Conservation (phyloP, 2,888 invertebrate genomes). For the Nipponacmea schrenckii region DNA sequence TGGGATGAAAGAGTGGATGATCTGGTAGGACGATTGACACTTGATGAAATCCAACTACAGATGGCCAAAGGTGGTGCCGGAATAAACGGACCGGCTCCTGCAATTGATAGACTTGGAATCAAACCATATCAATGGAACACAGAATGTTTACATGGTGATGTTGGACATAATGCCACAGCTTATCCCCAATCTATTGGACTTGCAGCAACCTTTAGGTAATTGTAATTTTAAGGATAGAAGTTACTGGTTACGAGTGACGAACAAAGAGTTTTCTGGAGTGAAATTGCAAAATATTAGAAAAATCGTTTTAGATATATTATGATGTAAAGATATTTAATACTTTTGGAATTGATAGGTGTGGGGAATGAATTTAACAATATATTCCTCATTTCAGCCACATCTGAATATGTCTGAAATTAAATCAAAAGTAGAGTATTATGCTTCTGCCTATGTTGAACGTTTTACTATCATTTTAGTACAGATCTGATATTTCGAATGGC, state of each 20-base stretch:
- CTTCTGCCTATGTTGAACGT: too few relatives aligned
- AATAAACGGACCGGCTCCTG: conserved; percentile 39
- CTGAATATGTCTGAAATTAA: too few relatives aligned
- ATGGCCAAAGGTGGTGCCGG: conserved; percentile 43
- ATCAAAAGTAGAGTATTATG: too few relatives aligned
- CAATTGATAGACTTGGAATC: conserved; percentile 51
- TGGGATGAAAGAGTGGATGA: conserved; percentile 51
- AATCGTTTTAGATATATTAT: too few relatives aligned
- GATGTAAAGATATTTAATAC: too few relatives aligned
- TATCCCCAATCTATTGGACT: conserved; percentile 56
- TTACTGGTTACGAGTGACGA: too few relatives aligned
- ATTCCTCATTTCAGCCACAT: too few relatives aligned
- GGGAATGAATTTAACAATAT: too few relatives aligned
- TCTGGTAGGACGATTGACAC: conserved; percentile 47
- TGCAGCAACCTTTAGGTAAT: conserved; percentile 55
- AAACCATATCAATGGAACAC: conserved; percentile 50
- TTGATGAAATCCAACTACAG: conserved; percentile 50
- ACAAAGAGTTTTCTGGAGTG: too few relatives aligned
- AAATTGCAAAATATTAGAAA: too few relatives aligned
- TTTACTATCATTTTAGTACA: conserved; percentile 31
- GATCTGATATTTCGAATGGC: conserved; percentile 29
- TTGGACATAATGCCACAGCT: conserved; percentile 48
- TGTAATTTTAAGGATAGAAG: not conserved
- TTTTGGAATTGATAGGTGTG: too few relatives aligned
- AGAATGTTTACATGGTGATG: conserved; percentile 55